Conservation (phyloP, 2,113 vertebrate genomes). For the Xiphorhynchus elegans region DNA sequence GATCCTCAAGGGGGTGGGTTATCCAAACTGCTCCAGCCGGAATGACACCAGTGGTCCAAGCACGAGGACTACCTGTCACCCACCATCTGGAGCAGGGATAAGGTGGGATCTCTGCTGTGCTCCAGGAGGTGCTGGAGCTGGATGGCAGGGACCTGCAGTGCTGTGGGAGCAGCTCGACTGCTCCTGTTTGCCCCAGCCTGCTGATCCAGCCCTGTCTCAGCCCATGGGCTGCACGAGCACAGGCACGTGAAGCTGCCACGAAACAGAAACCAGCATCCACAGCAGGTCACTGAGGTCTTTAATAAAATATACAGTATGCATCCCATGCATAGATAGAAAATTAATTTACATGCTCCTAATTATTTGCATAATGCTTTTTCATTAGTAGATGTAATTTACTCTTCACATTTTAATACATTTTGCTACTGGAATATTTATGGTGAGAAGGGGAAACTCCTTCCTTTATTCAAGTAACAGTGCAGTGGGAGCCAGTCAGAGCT, state of each 20-base stretch:
- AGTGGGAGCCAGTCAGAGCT: neutral
- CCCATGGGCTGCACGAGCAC: accelerated
- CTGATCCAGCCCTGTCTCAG: neutral
- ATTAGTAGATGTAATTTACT: conserved; percentile 33
- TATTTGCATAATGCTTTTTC: conserved; percentile 67
- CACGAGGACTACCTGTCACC: accelerated
- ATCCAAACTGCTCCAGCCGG: neutral
- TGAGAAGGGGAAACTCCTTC: conserved; percentile 52
- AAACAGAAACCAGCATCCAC: neutral
- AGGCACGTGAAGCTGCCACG: accelerated
- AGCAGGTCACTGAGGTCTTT: conserved; percentile 48
- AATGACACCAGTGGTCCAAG: neutral
- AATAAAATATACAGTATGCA: conserved; percentile 74
- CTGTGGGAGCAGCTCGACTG: neutral
- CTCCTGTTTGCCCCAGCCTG: neutral
- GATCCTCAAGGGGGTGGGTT: neutral
- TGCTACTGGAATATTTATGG: conserved; percentile 61
- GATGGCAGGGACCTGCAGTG: accelerated
- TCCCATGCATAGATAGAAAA: conserved; percentile 74
- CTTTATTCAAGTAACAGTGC: conserved; percentile 61
- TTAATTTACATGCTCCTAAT: conserved; percentile 66
- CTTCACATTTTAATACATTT: conserved; percentile 58
- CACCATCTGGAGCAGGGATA: neutral
- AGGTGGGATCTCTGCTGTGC: neutral
- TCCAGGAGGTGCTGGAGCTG: neutral